Percentiles rank a stretch among this genome's conserved stretches.
Conservation (phyloP, 2,888 invertebrate species). For the Drosophila mercatorum region DNA sequence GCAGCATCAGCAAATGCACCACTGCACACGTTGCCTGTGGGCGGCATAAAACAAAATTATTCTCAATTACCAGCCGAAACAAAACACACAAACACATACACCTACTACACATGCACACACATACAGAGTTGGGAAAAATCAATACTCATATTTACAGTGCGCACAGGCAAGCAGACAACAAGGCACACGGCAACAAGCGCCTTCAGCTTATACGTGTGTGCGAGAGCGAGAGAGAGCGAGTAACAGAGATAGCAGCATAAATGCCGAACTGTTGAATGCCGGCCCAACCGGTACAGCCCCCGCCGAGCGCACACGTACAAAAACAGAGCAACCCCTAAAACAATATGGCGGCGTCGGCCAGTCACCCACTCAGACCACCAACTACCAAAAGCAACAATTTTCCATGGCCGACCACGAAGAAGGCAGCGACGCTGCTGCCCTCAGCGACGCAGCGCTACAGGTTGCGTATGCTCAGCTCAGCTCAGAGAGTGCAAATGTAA, state of each 20-base stretch:
- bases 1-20: conserved; percentile 50
- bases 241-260: conserved; percentile 37
- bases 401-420: conserved; percentile 23
- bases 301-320: conserved; percentile 18
- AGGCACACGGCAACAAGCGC: conserved; percentile 13
- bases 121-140: conserved; percentile 63
- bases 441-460: conserved; percentile 57
- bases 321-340: conserved; percentile 66
- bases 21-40: conserved; percentile 36
- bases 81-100: not conserved
- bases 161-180: conserved; percentile 12
- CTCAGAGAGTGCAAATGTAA: conserved; percentile 36
- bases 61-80: conserved; percentile 22
- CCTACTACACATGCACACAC: conserved; percentile 9
- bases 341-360: conserved; percentile 77
- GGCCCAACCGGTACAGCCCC: conserved; percentile 54
- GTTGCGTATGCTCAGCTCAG: conserved; percentile 62
- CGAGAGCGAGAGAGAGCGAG: conserved; percentile 11
- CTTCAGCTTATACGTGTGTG: not conserved
- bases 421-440: conserved; percentile 8
- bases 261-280: conserved; percentile 82
- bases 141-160: conserved; percentile 72
- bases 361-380: conserved; percentile 58
- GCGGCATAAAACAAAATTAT: conserved; percentile 33
- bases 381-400: conserved; percentile 62